Conservation (phyloP, 2,888 invertebrate genomes). For the Cerastis rubricosa region DNA sequence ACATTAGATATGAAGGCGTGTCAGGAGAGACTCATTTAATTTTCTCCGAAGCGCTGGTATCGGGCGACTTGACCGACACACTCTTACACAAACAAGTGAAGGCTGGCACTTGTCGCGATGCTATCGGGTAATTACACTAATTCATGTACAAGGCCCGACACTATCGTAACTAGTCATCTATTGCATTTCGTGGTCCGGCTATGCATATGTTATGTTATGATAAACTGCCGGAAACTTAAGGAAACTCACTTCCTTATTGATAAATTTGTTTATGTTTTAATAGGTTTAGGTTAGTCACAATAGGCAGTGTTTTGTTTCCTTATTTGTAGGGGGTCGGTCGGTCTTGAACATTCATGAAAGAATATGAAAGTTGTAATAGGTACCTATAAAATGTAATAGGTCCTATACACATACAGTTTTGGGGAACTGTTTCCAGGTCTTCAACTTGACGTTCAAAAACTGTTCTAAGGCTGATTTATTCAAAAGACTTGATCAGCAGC, state of each 20-base stretch:
- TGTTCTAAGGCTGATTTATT: not conserved
- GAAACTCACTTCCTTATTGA: slow-evolving; percentile 55
- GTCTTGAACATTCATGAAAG: not conserved
- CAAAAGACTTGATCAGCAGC: not conserved
- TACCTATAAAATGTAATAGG: not conserved
- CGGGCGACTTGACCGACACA: slow-evolving; percentile 21
- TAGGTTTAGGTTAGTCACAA: slow-evolving; percentile 32
- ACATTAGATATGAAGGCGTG: slow-evolving; percentile 2
- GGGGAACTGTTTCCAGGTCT: not conserved
- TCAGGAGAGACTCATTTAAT: slow-evolving; percentile 22
- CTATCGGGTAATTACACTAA: slow-evolving; percentile 59
- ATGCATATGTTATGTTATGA: slow-evolving; percentile 32
- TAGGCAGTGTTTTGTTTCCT: not conserved
- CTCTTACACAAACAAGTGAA: not conserved
- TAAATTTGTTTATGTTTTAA: slow-evolving; percentile 21
- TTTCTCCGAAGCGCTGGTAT: slow-evolving; percentile 25
- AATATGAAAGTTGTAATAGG: not conserved
- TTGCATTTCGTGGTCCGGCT: slow-evolving; percentile 34
- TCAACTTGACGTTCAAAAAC: not conserved
- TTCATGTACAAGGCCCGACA: slow-evolving; percentile 40
- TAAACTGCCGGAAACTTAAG: slow-evolving; percentile 40
- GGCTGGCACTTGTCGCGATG: slow-evolving; percentile 29
- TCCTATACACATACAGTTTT: too few relatives aligned
- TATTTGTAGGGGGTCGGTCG: not conserved
- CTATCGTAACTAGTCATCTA: slow-evolving; percentile 37